Conservation (phyloP, 2,888 invertebrate species). For the Drosophila falleni region DNA sequence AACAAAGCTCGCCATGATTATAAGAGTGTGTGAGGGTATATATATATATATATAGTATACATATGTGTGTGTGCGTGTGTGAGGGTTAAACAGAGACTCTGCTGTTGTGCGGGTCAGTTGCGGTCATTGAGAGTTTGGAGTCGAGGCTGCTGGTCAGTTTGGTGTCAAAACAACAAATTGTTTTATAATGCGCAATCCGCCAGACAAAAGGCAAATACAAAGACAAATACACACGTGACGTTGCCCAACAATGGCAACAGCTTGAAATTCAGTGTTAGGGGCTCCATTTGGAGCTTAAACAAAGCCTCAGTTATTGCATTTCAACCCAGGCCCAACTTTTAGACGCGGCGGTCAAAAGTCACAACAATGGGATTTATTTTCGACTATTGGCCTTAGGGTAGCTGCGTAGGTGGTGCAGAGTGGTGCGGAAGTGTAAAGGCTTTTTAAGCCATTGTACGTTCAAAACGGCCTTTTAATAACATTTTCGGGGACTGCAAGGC, state of each 20-base stretch:
- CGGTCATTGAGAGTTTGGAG: slow-evolving; percentile 33
- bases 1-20: slow-evolving; percentile 51
- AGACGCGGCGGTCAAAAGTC: slow-evolving; percentile 61
- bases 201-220: slow-evolving; percentile 70
- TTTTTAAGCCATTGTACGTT: slow-evolving; percentile 21
- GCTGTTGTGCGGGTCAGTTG: slow-evolving; percentile 59
- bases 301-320: slow-evolving; percentile 56
- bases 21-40: slow-evolving; percentile 10
- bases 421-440: neutral
- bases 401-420: neutral
- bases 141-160: slow-evolving; percentile 53
- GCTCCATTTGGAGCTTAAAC: slow-evolving; percentile 50
- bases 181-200: slow-evolving; percentile 72
- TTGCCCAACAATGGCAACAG: slow-evolving; percentile 36
- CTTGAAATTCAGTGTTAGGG: slow-evolving; percentile 16
- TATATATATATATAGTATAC: neutral
- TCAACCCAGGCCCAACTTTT: slow-evolving; percentile 13
- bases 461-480: slow-evolving; percentile 35
- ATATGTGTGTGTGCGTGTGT: slow-evolving; percentile 10
- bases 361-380: slow-evolving; percentile 48
- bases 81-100: slow-evolving; percentile 1
- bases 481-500: slow-evolving; percentile 27
- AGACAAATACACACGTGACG: slow-evolving; percentile 37
- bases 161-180: slow-evolving; percentile 81
- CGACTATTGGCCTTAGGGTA: slow-evolving; percentile 8